A percentile compares a stretch with the other conserved stretches of the same genome.
These are phyloP conservation scores for Chrysocyon brachyurus DNA, from an alignment of 2,797 vertebrate genomes.

Conservation along the genomic window DNA sequence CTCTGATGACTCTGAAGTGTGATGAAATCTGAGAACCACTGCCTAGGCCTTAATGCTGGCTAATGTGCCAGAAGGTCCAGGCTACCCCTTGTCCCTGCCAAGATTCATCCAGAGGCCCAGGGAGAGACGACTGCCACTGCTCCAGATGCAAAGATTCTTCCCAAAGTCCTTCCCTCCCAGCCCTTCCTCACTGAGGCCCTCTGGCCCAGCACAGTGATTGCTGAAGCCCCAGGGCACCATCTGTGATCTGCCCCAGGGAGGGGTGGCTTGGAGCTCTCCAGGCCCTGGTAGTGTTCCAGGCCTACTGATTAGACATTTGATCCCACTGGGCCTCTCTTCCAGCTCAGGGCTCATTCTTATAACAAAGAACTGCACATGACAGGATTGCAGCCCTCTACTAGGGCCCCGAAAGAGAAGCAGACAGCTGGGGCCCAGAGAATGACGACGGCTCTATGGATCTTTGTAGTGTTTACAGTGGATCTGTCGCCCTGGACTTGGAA, in stretches of 20 bases:
- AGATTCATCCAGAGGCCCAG: neutral
- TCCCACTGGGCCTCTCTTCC: neutral
- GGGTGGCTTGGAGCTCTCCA: neutral
- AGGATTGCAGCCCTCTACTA: neutral
- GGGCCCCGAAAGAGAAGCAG: neutral
- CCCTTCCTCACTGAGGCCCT: neutral
- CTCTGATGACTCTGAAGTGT: fast-evolving
- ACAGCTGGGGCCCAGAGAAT: neutral
- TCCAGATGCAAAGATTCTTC: neutral
- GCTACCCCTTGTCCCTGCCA: neutral
- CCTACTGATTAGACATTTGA: neutral
- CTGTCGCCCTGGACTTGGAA: neutral
- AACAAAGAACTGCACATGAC: neutral
- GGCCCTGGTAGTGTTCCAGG: neutral
- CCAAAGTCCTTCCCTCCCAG: neutral
- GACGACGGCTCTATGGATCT: neutral
- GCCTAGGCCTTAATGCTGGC: neutral
- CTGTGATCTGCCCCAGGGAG: neutral
- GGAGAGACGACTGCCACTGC: neutral
- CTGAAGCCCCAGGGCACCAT: neutral
- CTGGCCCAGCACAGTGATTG: too few species aligned
- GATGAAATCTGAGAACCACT: neutral
- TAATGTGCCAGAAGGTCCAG: neutral
- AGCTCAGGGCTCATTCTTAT: neutral
- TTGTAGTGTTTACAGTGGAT: neutral